These are phyloP conservation scores for Cosmia pyralina DNA, from an alignment of 2,888 invertebrate genomes.

Conservation along the genomic window DNA sequence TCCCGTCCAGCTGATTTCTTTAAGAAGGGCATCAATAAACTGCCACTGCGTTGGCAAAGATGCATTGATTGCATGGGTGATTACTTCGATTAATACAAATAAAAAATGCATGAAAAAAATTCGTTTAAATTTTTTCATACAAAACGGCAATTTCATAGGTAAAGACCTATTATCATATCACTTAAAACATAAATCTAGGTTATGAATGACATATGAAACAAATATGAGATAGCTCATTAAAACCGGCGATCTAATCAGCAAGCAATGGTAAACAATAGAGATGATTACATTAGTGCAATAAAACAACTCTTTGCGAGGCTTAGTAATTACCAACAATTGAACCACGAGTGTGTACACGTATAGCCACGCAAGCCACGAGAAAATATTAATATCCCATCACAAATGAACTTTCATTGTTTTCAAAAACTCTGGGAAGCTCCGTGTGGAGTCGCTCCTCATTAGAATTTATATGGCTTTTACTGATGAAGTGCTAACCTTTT, in stretches of 20 bases:
- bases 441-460: conserved; percentile 64
- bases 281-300: conserved; percentile 30
- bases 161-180: no score
- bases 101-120: no score
- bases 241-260: conserved; percentile 26
- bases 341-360: background rate
- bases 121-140: no score
- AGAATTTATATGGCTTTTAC: conserved; percentile 67
- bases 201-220: conserved; percentile 9
- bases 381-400: conserved; percentile 21
- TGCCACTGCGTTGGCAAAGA: no score
- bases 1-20: no score
- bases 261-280: conserved; percentile 29
- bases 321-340: conserved; percentile 19
- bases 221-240: conserved; percentile 19
- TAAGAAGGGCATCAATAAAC: no score
- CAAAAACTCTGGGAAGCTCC: conserved; percentile 71
- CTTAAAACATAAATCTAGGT: conserved; percentile 38
- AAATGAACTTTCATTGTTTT: conserved; percentile 38
- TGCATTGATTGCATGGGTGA: no score
- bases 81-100: no score
- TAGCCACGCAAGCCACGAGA: conserved; percentile 8
- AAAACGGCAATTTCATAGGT: no score
- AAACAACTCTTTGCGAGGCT: conserved; percentile 27
- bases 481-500: conserved; percentile 53